Evolutionary conservation across 2,888 invertebrate species (phyloP).

Genomic region (Sabellastarte sp.): DNA sequence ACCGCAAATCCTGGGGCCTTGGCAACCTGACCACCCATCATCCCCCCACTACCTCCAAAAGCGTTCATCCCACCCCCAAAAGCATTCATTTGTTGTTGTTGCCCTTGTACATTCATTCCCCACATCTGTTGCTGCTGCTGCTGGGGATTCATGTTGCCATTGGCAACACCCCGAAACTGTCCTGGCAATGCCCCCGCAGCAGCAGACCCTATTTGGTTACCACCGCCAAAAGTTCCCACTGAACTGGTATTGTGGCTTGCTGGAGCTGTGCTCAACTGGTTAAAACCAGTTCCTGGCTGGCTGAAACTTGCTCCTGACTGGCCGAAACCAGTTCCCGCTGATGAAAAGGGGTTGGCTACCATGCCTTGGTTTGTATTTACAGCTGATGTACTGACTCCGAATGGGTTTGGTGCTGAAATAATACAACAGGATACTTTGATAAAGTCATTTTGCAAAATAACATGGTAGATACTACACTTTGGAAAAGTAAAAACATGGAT

Average conservation of each 20-base stretch:
- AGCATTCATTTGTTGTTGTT: too few species aligned
- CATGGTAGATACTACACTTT: too few species aligned
- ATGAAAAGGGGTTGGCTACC: too few species aligned
- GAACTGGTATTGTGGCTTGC: neutral
- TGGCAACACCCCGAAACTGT: neutral
- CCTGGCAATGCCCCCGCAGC: neutral
- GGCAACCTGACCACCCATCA: neutral
- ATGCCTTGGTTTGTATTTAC: too few species aligned
- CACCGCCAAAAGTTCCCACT: neutral
- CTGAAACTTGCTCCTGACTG: neutral
- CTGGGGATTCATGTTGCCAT: neutral
- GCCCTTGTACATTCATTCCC: too few species aligned
- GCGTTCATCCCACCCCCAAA: neutral
- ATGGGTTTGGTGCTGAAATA: too few species aligned
- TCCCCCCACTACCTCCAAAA: neutral
- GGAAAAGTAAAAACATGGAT: too few species aligned
- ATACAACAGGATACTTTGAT: too few species aligned
- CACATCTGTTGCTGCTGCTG: neutral
- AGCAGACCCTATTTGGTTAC: neutral
- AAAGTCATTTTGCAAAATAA: too few species aligned
- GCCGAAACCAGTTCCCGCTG: neutral
- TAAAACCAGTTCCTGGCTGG: neutral
- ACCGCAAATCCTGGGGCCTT: neutral
- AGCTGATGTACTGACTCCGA: too few species aligned
- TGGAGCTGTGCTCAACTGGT: too few species aligned